Percentiles rank a stretch among this genome's conserved stretches.
phyloP scores from a whole-genome alignment of 2,888 invertebrate species.

The Spialia ferax region DNA sequence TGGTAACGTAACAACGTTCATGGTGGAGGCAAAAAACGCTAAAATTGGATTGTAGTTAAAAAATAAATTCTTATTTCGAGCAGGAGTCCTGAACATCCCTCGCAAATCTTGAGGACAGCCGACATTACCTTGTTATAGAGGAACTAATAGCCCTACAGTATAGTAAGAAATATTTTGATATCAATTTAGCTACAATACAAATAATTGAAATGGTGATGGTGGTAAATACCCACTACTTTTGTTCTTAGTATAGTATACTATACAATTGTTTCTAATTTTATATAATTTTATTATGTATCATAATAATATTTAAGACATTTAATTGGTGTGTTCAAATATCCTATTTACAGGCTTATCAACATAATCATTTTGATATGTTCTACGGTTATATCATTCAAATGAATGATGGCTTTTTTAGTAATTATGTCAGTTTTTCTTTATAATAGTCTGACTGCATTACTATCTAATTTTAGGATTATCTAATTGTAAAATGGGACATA shows the following conservation, averaged over 20 bases:
- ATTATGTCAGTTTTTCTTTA: slow-evolving; percentile 6
- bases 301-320: slow-evolving; percentile 6
- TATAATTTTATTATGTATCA: background rate
- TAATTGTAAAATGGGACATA: no score
- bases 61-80: slow-evolving; percentile 48
- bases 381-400: background rate
- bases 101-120: slow-evolving; percentile 66
- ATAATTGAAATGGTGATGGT: slow-evolving; percentile 4
- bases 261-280: slow-evolving; percentile 1
- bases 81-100: slow-evolving; percentile 74
- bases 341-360: background rate
- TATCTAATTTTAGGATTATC: no score
- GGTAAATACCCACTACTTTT: background rate
- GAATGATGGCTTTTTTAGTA: background rate
- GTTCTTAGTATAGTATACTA: background rate
- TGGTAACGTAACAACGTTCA: no score
- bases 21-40: background rate
- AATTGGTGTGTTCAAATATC: slow-evolving; percentile 4
- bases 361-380: background rate
- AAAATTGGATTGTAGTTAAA: background rate
- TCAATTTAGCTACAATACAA: background rate
- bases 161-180: background rate
- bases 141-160: background rate
- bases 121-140: slow-evolving; percentile 71
- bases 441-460: slow-evolving; percentile 15